Evolutionary conservation across 2,797 vertebrate genomes (phyloP).

Genomic region (Ispidina picta): DNA sequence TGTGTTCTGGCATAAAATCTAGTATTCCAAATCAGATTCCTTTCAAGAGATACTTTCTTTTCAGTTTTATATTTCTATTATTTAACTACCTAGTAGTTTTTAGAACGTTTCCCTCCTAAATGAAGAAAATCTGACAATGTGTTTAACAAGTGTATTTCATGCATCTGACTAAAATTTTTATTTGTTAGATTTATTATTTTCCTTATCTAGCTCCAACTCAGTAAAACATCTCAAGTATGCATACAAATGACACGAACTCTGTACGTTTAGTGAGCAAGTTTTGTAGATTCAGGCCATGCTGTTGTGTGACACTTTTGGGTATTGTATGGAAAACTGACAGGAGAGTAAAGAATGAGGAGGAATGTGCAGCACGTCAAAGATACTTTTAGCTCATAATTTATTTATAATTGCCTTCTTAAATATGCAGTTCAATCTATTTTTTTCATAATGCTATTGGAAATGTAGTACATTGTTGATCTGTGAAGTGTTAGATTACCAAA

Average conservation of each 20-base stretch:
- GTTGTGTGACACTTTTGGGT: background rate
- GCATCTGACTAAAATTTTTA: background rate
- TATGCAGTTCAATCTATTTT: background rate
- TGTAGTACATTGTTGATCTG: background rate
- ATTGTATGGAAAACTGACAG: background rate
- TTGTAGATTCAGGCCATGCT: background rate
- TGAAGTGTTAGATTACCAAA: background rate
- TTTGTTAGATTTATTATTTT: background rate
- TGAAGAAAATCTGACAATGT: background rate
- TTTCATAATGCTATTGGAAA: background rate
- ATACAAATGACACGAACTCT: background rate
- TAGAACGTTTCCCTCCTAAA: background rate
- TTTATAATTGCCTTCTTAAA: background rate
- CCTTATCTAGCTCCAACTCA: background rate
- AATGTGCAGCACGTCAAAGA: background rate
- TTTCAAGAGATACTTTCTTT: background rate
- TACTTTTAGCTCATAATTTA: background rate
- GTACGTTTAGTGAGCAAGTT: accelerated
- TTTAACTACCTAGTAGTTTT: background rate
- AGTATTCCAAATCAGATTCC: background rate
- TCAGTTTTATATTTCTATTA: background rate
- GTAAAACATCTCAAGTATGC: background rate
- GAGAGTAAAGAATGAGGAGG: background rate
- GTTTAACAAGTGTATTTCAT: background rate
- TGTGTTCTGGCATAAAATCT: background rate